These are phyloP conservation scores for Cecropterus lyciades DNA, from an alignment of 1,140 invertebrate species.

Conservation along the genomic window DNA sequence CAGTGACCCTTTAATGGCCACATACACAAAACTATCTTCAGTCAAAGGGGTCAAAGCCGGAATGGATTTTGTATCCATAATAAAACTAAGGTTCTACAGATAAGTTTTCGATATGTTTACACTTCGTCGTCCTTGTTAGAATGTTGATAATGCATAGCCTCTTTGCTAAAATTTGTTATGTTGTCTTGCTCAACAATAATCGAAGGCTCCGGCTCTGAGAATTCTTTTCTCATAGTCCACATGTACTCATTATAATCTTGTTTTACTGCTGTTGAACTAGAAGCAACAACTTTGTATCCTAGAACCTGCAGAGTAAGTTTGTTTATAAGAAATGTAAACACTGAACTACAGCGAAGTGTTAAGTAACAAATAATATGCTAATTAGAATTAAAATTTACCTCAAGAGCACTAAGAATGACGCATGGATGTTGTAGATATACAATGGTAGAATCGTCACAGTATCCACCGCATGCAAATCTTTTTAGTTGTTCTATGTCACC, in stretches of 20 bases:
- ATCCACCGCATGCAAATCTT: slow-evolving; percentile 91
- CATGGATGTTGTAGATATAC: slow-evolving; percentile 94
- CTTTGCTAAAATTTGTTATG: slow-evolving; percentile 85
- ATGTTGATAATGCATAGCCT: slow-evolving; percentile 80
- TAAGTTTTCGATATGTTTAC: slow-evolving; percentile 53
- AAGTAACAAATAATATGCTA: slow-evolving; percentile 13
- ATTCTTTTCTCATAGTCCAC: slow-evolving; percentile 96
- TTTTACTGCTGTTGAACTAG: slow-evolving; percentile 92
- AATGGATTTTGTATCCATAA: slow-evolving; percentile 73
- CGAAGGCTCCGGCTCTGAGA: slow-evolving; percentile 90
- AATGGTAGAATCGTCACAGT: slow-evolving; percentile 91
- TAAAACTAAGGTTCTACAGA: slow-evolving; percentile 45
- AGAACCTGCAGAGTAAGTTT: slow-evolving; percentile 85
- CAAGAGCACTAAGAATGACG: slow-evolving; percentile 92
- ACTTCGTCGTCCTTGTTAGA: slow-evolving; percentile 78
- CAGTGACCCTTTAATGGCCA: slow-evolving; percentile 91
- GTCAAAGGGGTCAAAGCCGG: slow-evolving; percentile 61
- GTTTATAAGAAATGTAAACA: slow-evolving; percentile 36
- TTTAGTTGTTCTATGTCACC: slow-evolving; percentile 91
- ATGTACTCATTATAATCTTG: slow-evolving; percentile 95
- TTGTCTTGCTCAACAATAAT: slow-evolving; percentile 86
- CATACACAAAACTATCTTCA: slow-evolving; percentile 86
- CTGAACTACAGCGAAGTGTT: slow-evolving; percentile 25
- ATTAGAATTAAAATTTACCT: slow-evolving; percentile 80
- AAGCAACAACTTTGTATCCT: slow-evolving; percentile 93